These are phyloP conservation scores for Sinocyclocheilus anophthalmus DNA, from an alignment of 2,113 vertebrate genomes.

Conservation along the genomic window DNA sequence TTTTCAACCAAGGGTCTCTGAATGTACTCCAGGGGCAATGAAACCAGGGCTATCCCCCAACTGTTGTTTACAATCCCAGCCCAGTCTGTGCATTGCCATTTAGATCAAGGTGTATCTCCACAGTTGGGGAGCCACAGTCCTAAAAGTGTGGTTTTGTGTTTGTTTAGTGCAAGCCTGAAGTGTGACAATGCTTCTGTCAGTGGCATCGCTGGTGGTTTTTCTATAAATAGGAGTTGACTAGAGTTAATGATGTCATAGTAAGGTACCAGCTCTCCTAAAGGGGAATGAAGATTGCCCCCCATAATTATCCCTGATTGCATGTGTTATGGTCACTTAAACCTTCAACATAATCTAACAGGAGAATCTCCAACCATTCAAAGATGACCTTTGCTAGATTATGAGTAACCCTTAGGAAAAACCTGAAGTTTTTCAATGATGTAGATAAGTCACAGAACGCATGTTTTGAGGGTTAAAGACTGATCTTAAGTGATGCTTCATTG, in stretches of 20 bases:
- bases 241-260: slow-evolving; percentile 42
- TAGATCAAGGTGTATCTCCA: slow-evolving; percentile 45
- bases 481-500: background rate
- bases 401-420: background rate
- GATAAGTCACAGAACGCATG: background rate
- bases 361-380: background rate
- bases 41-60: slow-evolving; percentile 34
- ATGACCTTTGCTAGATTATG: slow-evolving; percentile 22
- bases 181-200: background rate
- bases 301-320: slow-evolving; percentile 48
- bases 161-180: slow-evolving; percentile 36
- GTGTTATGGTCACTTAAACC: slow-evolving; percentile 39
- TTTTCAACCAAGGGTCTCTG: background rate
- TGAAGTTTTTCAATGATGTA: background rate
- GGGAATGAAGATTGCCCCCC: slow-evolving; percentile 13
- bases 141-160: slow-evolving; percentile 41
- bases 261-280: slow-evolving; percentile 3
- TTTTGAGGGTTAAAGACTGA: background rate
- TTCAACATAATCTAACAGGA: background rate
- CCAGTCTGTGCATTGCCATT: slow-evolving; percentile 41
- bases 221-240: slow-evolving; percentile 26
- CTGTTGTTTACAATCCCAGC: slow-evolving; percentile 48
- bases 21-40: slow-evolving; percentile 6
- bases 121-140: slow-evolving; percentile 27
- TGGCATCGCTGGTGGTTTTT: background rate